phyloP scores from a whole-genome alignment of 2,888 invertebrate genomes.

The Drosophila sordidapex region DNA sequence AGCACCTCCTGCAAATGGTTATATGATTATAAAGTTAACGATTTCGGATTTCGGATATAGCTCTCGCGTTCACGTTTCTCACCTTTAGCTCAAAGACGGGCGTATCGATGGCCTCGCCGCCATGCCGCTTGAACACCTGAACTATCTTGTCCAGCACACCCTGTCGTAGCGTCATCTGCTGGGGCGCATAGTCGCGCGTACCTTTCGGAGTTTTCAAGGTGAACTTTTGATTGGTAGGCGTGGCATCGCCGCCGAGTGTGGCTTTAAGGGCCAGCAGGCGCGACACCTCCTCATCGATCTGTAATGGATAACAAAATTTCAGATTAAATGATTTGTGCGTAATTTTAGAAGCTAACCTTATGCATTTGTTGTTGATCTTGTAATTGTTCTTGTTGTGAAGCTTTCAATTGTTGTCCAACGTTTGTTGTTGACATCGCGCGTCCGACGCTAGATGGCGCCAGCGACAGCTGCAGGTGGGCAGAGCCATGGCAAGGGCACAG shows the following conservation, averaged over 20 bases:
- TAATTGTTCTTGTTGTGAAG: conserved; percentile 51
- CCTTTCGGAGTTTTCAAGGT: conserved; percentile 96
- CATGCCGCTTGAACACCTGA: conserved; percentile 96
- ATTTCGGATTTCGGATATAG: not conserved
- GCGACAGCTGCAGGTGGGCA: not conserved
- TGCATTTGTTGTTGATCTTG: conserved; percentile 68
- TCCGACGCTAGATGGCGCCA: conserved; percentile 53
- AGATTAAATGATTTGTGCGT: conserved; percentile 3
- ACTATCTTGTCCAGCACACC: conserved; percentile 94
- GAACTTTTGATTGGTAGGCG: conserved; percentile 89
- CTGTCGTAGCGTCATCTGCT: conserved; percentile 97
- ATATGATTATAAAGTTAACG: not conserved
- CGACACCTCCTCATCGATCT: conserved; percentile 94
- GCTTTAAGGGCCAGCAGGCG: conserved; percentile 93
- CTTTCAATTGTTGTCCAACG: conserved; percentile 62
- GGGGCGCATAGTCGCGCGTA: conserved; percentile 96
- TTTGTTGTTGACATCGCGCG: conserved; percentile 70
- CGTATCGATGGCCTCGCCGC: conserved; percentile 99
- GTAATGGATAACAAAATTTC: conserved; percentile 59
- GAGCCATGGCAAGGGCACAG: conserved; percentile 56
- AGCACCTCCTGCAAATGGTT: conserved; percentile 92
- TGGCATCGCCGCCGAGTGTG: conserved; percentile 88
- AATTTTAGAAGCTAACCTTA: conserved; percentile 82
- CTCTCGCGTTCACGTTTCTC: conserved; percentile 37
- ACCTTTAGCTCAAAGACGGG: conserved; percentile 99